These are phyloP conservation scores for Masnerella sp. DNA, from an alignment of 2,888 invertebrate genomes.

Conservation along the genomic window DNA sequence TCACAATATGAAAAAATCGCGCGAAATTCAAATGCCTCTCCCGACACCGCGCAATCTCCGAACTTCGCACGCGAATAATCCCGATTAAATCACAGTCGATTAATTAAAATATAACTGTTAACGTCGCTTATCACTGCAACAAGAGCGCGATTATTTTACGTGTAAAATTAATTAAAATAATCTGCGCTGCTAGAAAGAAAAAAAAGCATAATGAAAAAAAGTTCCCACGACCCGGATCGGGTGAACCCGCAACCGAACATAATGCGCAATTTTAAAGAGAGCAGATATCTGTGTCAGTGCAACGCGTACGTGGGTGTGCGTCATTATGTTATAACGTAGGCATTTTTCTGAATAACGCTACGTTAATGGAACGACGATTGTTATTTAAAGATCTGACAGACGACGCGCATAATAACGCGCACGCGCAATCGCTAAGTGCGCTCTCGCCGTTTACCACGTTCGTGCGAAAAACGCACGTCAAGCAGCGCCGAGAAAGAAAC, in stretches of 20 bases:
- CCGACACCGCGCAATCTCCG: conserved; percentile 2
- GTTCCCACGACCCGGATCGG: conserved; percentile 29
- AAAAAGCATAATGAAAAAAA: conserved; percentile 5
- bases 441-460: conserved; percentile 47
- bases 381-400: conserved; percentile 53
- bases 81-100: conserved; percentile 20
- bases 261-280: conserved; percentile 31
- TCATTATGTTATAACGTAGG: conserved; percentile 24
- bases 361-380: conserved; percentile 43
- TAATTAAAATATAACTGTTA: conserved; percentile 45
- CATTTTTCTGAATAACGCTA: conserved; percentile 38
- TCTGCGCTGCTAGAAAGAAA: neutral
- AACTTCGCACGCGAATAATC: conserved; percentile 29
- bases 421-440: conserved; percentile 40
- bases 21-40: conserved; percentile 7
- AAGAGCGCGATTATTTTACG: conserved; percentile 8
- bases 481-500: conserved; percentile 17
- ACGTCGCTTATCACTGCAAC: conserved; percentile 12
- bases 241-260: conserved; percentile 17
- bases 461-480: conserved; percentile 46
- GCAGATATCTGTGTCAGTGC: conserved; percentile 37
- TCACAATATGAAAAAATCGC: too few species aligned
- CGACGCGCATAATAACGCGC: conserved; percentile 48
- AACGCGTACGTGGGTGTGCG: conserved; percentile 12
- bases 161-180: conserved; percentile 12